phyloP scores from a whole-genome alignment of 2,113 vertebrate genomes.

The Todiramphus chloris region DNA sequence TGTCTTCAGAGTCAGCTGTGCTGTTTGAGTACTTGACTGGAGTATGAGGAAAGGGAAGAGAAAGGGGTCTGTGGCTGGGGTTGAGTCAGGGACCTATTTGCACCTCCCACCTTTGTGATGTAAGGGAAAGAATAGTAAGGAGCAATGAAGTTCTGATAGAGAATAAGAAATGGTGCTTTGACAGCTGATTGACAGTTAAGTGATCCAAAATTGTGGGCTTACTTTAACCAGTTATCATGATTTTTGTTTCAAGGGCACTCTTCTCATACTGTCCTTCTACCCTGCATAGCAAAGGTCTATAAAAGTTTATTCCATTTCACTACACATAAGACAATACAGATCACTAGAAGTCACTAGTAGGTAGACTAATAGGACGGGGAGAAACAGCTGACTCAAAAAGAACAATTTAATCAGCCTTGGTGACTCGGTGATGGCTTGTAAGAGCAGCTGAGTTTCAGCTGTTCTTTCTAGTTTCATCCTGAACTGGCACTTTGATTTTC shows the following conservation, averaged over 20 bases:
- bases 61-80: neutral
- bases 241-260: neutral
- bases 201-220: neutral
- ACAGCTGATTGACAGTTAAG: neutral
- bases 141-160: neutral
- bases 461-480: neutral
- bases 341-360: neutral
- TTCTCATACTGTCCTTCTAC: neutral
- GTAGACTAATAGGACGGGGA: neutral
- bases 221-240: neutral
- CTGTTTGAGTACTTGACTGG: neutral
- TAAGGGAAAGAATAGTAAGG: neutral
- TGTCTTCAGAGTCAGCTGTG: neutral
- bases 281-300: neutral
- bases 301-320: neutral
- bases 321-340: neutral
- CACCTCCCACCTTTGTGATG: neutral
- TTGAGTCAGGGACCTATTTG: neutral
- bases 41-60: neutral
- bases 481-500: neutral
- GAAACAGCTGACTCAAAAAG: neutral
- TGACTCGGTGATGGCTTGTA: neutral
- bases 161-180: neutral
- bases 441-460: conserved; percentile 27
- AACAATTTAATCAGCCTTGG: neutral